Base-by-base conservation (phyloP, 1,140 invertebrate genomes). In the Bombus sylvicola region DNA sequence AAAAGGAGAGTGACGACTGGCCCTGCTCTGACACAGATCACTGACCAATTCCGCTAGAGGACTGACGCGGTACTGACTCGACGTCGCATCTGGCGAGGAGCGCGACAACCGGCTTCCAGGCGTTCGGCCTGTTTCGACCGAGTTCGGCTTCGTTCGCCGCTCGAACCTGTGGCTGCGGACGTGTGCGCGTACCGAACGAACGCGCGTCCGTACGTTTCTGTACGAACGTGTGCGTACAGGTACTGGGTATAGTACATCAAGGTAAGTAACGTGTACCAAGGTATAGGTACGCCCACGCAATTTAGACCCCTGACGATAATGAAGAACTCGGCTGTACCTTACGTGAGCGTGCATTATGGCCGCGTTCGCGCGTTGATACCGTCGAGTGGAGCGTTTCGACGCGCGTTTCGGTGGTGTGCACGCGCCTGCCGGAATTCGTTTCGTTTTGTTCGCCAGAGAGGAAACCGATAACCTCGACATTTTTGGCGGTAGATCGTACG, bases 21-120 rank as follows among this genome's bases (percentile, higher is more conserved):
- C 78, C 91, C 91, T 92, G 92, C 85, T 92, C 91, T 90, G 88
- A 91, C 89, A 88, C 89, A 91, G 90, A 92, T 89, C 92, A 92
- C 92, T 91, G 92, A 93, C 91, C 92, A 90, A 90, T 88, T 92
- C 86, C 89, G 83, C 87, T 88, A 75, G 91, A 89, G 78, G 89
- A 93, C 92, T 92, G 92, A 92, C 92, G 92, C 92, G 92, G 88
- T 90, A 93, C 92, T 93, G 90, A 86, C 83, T 91, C 76, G 87
- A 79, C 68, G 71, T 86, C 85, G 89, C 74, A 85, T 83, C 87
- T 89, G 86, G 87, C 85, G 80, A 87, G 75, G 57, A 87, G 83
- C 89, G 89, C 89, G 88, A 90, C 84, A 91, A 91, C 90, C 90
- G 90, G 90, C 90, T 92, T 81, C 83, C 39, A n/a, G 15, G 28